Conservation (phyloP, 2,113 vertebrate species). For the Smithornis capensis region DNA sequence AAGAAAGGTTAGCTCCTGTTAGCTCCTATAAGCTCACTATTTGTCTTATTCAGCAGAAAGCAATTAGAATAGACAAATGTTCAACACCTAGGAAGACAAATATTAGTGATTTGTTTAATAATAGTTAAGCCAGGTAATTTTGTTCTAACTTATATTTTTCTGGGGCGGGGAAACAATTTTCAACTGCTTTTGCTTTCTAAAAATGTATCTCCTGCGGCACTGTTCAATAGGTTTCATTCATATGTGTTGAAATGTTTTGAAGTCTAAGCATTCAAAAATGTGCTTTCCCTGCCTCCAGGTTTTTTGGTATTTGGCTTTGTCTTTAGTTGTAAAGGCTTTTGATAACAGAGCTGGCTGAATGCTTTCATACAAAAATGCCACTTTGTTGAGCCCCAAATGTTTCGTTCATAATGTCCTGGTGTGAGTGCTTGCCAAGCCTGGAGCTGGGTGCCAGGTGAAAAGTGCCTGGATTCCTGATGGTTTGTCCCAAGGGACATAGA, state of each 20-base stretch:
- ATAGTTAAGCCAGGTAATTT: neutral
- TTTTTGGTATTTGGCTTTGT: neutral
- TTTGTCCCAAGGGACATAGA: accelerated
- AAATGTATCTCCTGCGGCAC: neutral
- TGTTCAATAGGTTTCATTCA: neutral
- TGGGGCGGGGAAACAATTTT: neutral
- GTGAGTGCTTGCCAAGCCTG: neutral
- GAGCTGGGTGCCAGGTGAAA: neutral
- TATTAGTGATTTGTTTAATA: neutral
- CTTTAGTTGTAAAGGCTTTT: neutral
- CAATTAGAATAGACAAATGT: neutral
- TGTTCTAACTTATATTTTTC: neutral
- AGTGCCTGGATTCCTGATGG: neutral
- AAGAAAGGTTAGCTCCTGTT: neutral
- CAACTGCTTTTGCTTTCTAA: neutral
- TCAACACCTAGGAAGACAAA: neutral
- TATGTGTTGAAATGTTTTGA: neutral
- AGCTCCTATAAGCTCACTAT: neutral
- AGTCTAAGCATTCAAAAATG: neutral
- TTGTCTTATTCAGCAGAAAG: neutral
- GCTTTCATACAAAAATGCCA: neutral
- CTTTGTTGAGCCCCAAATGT: neutral
- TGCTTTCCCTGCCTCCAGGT: neutral
- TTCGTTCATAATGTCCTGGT: neutral
- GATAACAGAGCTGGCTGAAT: neutral